These are phyloP conservation scores for Oreochromis aureus DNA, from an alignment of 2,113 vertebrate genomes.

Conservation along the genomic window DNA sequence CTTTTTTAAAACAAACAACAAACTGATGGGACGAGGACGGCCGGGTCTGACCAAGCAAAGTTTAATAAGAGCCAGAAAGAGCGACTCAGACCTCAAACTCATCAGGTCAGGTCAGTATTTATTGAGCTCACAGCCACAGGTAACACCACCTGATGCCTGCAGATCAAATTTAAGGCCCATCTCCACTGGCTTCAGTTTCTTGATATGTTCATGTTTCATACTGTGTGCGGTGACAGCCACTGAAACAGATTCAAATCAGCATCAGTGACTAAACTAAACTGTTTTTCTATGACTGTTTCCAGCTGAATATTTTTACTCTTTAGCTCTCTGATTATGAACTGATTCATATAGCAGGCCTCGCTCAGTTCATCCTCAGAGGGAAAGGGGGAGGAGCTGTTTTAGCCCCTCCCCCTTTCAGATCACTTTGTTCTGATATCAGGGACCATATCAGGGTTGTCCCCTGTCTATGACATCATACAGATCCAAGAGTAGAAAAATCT, in stretches of 20 bases:
- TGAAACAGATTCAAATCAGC: background rate
- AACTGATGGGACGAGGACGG: background rate
- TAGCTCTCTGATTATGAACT: background rate
- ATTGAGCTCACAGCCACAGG: background rate
- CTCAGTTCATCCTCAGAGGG: background rate
- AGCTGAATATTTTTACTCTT: background rate
- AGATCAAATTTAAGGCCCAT: background rate
- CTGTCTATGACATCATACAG: background rate
- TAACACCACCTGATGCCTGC: background rate
- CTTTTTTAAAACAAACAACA: background rate
- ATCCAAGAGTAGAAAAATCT: background rate
- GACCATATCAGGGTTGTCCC: background rate
- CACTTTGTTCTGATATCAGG: background rate
- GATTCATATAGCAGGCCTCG: background rate
- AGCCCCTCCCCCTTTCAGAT: background rate
- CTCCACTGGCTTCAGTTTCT: background rate
- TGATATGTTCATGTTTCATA: rapidly evolving
- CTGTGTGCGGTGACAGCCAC: background rate
- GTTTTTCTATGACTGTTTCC: background rate
- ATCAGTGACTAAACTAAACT: background rate
- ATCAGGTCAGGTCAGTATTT: background rate
- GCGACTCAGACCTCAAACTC: rapidly evolving
- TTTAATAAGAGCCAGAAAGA: background rate
- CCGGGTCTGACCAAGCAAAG: background rate
- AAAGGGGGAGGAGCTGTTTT: background rate